Evolutionary conservation across 1,140 invertebrate species (phyloP), one percentile per base, ranked within the genome.

Genomic region (Popillia japonica): DNA sequence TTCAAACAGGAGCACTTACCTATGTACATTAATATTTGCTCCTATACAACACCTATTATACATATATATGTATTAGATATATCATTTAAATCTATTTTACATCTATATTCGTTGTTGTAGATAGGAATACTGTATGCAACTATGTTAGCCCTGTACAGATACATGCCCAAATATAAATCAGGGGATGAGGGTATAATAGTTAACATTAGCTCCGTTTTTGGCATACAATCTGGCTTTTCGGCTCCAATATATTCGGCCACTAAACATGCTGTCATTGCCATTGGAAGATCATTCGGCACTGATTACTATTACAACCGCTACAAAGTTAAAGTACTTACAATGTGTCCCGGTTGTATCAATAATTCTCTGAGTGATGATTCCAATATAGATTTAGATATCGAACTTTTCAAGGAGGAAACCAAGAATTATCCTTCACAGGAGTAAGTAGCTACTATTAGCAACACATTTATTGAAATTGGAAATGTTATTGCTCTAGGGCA

Each of bases 231-330:
- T 9, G 79, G 84, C 0, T 81, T 84, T 40, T 83, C 84, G 22
- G 79, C 83, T 22, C 89, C 89, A 0, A 80, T 87, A 8, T 90
- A 89, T 80, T 79, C 81, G 4, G 88, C 85, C 4, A 87, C 88
- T 0, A 90, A 90, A 80, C 87, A 89, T 80, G 87, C 87, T 1
- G 86, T 89, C 8, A 80, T 90, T 34, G 89, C 88, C 41, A 84
- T 89, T 41, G 89, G 87, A 3, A 84, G 88, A 77, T 88, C 89
- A 11, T 85, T 88, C 11, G 87, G 85, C 10, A 77, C 41, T 14
- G 40, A 77, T 7, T 80, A 78, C 6, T 77, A 83, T 79, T 40
- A 85, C 34, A 79, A 88, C 10, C 85, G 83, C 40, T 88, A 86
- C 6, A 86, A 86, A 3, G 87, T 88, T 2, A 84, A 85, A 77